phyloP scores from a whole-genome alignment of 64 coral and sea anemone species.

The Pocillopora verrucosa region DNA sequence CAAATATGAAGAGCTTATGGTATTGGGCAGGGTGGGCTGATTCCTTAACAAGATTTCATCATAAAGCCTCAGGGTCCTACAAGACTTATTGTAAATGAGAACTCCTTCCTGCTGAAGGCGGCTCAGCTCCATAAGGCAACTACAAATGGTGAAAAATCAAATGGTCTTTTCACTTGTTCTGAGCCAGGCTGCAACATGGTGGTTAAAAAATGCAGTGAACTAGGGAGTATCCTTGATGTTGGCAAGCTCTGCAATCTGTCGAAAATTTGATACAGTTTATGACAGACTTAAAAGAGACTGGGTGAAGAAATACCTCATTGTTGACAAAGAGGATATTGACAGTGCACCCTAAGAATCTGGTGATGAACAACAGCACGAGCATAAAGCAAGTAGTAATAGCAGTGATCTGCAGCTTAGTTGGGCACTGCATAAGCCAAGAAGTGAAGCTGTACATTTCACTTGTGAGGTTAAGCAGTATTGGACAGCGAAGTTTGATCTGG shows the following conservation, averaged over 20 bases:
- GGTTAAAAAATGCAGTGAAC: conserved; percentile 39
- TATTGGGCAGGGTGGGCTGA: conserved; percentile 25
- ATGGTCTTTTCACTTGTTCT: background rate
- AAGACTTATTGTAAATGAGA: conserved; percentile 41
- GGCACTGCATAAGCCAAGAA: too few species aligned
- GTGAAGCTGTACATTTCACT: too few species aligned
- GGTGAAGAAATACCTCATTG: conserved; percentile 32
- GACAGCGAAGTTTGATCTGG: conserved; percentile 39
- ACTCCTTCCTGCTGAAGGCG: background rate
- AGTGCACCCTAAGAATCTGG: conserved; percentile 6
- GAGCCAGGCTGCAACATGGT: conserved; percentile 29
- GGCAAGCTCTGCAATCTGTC: conserved; percentile 33
- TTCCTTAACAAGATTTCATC: conserved; percentile 12
- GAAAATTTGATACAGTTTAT: conserved; percentile 14
- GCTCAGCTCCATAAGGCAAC: conserved; percentile 2
- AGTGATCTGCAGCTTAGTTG: too few species aligned
- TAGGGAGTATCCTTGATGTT: conserved; percentile 57
- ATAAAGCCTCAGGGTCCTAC: conserved; percentile 28
- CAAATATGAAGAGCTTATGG: conserved; percentile 28
- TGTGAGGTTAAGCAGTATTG: conserved; percentile 43
- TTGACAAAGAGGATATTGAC: background rate
- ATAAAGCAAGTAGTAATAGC: background rate
- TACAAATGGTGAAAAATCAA: background rate
- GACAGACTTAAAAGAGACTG: conserved; percentile 38
- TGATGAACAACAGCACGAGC: background rate